Percentiles rank a stretch among this genome's conserved stretches.
These are phyloP conservation scores for Dipodomys merriami DNA, from an alignment of 2,113 vertebrate genomes.

Conservation along the genomic window DNA sequence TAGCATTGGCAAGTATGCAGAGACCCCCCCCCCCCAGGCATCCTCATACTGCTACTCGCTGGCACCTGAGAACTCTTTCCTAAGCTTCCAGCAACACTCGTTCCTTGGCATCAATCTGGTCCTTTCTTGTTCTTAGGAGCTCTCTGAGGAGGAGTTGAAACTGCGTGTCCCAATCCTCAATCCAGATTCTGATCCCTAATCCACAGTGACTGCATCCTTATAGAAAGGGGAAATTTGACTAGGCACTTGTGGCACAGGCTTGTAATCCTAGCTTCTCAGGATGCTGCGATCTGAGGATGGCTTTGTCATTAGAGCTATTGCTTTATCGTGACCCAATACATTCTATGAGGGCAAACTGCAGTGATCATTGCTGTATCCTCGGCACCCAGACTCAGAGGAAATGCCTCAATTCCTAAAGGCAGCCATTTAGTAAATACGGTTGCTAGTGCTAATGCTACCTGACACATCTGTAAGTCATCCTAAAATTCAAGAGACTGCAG, in stretches of 20 bases:
- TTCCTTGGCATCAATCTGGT: neutral
- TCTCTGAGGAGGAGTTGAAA: neutral
- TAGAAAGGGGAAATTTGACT: neutral
- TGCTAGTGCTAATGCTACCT: neutral
- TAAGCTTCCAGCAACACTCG: neutral
- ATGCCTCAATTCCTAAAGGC: neutral
- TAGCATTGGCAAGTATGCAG: neutral
- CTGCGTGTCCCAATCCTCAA: neutral
- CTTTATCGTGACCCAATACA: neutral
- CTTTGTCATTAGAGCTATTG: neutral
- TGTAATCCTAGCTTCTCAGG: no score
- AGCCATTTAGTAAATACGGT: neutral
- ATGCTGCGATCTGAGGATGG: no score
- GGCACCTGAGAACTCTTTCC: neutral
- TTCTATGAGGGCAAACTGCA: neutral
- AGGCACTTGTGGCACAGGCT: neutral
- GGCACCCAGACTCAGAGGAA: neutral
- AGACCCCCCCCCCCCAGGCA: neutral
- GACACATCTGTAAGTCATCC: neutral
- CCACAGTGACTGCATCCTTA: neutral
- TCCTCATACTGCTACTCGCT: neutral
- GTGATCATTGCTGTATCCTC: no score
- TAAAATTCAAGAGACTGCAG: neutral
- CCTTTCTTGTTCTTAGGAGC: neutral
- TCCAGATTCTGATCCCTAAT: neutral